phyloP scores from a whole-genome alignment of 1,140 invertebrate genomes.

The Drosophila azteca region DNA sequence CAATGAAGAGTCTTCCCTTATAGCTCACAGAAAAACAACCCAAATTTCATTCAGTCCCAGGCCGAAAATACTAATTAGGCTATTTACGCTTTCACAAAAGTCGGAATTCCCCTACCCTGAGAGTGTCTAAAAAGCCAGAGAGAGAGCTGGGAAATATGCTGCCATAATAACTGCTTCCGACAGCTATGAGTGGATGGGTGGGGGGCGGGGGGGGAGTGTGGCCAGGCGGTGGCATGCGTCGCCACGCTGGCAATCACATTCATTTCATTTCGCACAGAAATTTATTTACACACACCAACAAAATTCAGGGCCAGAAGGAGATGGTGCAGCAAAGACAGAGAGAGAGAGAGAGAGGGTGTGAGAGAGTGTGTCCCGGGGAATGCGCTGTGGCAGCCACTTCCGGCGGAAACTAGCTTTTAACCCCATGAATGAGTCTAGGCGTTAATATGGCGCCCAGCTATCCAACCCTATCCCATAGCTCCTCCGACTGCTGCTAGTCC shows the following conservation, averaged over 20 bases:
- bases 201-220: slow-evolving; percentile 8
- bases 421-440: slow-evolving; percentile 80
- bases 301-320: slow-evolving; percentile 13
- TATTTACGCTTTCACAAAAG: not conserved
- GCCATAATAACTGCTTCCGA: slow-evolving; percentile 75
- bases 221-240: slow-evolving; percentile 28
- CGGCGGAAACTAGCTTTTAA: slow-evolving; percentile 82
- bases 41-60: not conserved
- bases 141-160: slow-evolving; percentile 67
- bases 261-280: slow-evolving; percentile 79
- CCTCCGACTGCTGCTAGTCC: not conserved
- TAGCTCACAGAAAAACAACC: too few species aligned
- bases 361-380: slow-evolving; percentile 32
- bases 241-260: slow-evolving; percentile 72
- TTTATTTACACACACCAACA: slow-evolving; percentile 74
- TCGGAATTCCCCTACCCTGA: too few species aligned
- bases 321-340: not conserved
- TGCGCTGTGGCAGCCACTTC: slow-evolving; percentile 76
- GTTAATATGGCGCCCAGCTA: slow-evolving; percentile 71
- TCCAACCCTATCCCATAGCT: slow-evolving; percentile 25
- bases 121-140: slow-evolving; percentile 23
- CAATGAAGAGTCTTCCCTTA: not conserved
- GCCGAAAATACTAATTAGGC: slow-evolving; percentile 13
- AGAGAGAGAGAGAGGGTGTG: not conserved
- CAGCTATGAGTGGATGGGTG: slow-evolving; percentile 36